Evolutionary conservation across 1,140 invertebrate species (phyloP), one percentile per base, ranked within the genome.

Genomic region (Lepidurus arcticus): DNA sequence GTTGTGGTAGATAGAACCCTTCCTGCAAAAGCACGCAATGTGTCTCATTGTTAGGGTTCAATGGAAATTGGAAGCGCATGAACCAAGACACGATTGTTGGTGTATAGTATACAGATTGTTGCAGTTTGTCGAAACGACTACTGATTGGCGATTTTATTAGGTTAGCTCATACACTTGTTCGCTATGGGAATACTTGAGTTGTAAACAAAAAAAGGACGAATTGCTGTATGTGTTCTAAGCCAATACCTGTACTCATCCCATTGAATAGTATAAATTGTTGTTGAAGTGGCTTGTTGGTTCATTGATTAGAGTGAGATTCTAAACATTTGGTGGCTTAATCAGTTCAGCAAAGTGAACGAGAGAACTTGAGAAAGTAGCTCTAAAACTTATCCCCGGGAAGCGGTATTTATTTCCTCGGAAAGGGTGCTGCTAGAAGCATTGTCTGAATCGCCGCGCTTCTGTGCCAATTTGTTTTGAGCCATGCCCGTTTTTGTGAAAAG

Each of bases 241-340:
- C 53, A 65, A 65, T 65, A 65, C 53, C 13, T 65, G 53, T 65
- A 65, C 53, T 65, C 53, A 65, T 65, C 53, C 53, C 53, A 65
- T 65, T 65, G 53, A 65, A 65, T 65, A 65, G 47, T 65, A 65
- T 65, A 65, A n/a, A 65, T 65, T 65, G 53, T 65, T 65, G 53
- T 65, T 65, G 53, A n/a, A 34, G 34, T 34, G 34, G 34, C 3
- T 34, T 34, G 34, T 34, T 34, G 34, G 34, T 34, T 34, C 4
- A 4, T 34, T 34, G 34, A 34, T 34, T 34, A 34, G 4, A 34
- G 34, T 34, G 34, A 34, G 34, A 4, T 34, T 4, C 34, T 34
- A 34, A 34, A 34, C 34, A 34, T 34, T 34, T 34, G 34, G 2
- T 34, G 2, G 34, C 34, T 34, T 34, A 4, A 26, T 34, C 34